Conservation (phyloP, 1,140 invertebrate genomes). For the Ostrea edulis region DNA sequence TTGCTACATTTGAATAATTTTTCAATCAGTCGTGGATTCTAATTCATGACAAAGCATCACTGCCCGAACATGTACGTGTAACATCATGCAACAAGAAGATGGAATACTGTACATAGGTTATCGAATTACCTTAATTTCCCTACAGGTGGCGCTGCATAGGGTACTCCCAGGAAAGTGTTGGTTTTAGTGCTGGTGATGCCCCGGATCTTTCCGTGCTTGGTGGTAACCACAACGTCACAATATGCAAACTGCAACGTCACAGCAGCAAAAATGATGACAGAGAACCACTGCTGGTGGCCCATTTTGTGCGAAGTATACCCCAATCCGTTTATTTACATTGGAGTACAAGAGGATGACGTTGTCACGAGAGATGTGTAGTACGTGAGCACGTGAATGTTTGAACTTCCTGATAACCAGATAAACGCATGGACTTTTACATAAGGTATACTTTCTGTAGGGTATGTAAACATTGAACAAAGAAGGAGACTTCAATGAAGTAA, state of each 20-base stretch:
- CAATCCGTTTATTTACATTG: no score
- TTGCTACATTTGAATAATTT: no score
- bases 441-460: no score
- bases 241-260: background rate
- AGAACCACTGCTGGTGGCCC: background rate
- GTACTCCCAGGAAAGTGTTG: constrained; percentile 52
- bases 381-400: background rate
- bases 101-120: no score
- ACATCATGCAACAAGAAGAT: background rate
- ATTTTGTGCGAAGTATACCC: no score
- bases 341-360: no score
- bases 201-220: constrained; percentile 49
- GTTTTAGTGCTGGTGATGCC: constrained; percentile 33
- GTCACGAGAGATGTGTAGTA: no score
- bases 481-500: no score
- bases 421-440: no score
- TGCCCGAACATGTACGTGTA: background rate
- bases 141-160: constrained; percentile 55
- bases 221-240: constrained; percentile 42
- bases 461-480: no score
- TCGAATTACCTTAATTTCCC: constrained; percentile 56
- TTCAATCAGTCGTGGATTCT: no score
- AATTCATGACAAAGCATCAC: no score
- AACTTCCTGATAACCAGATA: background rate
- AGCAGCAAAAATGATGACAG: background rate